phyloP scores from a whole-genome alignment of 2,888 invertebrate species.

The Mimachlamys varia region DNA sequence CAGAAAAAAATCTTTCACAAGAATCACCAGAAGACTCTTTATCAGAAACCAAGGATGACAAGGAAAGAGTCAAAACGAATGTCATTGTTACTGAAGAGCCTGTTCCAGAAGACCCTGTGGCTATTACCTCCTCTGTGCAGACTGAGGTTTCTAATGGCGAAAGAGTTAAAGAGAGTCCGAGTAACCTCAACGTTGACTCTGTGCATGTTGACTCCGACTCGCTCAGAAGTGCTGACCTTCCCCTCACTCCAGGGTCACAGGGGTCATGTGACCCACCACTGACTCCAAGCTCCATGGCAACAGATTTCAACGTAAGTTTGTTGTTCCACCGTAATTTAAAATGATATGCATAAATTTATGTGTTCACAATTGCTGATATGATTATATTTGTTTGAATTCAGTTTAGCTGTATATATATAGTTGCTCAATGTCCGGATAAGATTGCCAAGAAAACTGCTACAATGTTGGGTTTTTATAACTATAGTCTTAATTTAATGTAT shows the following conservation, averaged over 20 bases:
- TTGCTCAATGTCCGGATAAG: no score
- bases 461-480: no score
- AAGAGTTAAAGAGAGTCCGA: not conserved
- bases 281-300: conserved; percentile 1
- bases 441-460: no score
- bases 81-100: not conserved
- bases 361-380: no score
- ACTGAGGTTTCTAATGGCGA: not conserved
- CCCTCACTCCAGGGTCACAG: not conserved
- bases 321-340: not conserved
- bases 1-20: not conserved
- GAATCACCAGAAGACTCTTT: not conserved
- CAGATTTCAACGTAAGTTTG: not conserved
- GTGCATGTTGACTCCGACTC: not conserved
- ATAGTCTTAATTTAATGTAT: no score
- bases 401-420: no score
- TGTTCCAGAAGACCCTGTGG: no score
- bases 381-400: no score
- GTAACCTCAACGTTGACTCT: not conserved
- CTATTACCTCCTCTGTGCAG: not conserved
- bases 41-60: not conserved
- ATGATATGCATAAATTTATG: no score
- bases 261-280: conserved; percentile 13
- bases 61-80: not conserved
- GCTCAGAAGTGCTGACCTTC: not conserved